Conservation (phyloP, 2,113 vertebrate genomes). For the Ascaphus truei region DNA sequence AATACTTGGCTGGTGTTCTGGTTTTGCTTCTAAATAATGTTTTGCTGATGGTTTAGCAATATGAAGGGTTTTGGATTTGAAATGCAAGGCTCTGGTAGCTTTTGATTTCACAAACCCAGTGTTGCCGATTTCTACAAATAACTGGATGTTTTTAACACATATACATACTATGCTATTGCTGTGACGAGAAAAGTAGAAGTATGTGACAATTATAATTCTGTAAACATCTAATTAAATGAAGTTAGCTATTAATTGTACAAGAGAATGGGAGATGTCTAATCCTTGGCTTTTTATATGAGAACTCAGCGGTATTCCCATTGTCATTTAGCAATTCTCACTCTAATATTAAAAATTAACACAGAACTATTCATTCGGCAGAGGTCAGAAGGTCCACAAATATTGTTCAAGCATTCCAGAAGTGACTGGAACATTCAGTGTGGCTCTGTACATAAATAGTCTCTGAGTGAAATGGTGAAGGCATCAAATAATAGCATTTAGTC, state of each 20-base stretch:
- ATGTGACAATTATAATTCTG: slow-evolving; percentile 17
- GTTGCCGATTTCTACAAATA: too few relatives aligned
- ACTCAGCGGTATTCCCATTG: slow-evolving; percentile 31
- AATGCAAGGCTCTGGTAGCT: too few relatives aligned
- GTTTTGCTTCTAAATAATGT: too few relatives aligned
- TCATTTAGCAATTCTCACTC: slow-evolving; percentile 42
- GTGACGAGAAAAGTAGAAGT: too few relatives aligned
- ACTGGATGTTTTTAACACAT: too few relatives aligned
- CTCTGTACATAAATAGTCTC: slow-evolving; percentile 39
- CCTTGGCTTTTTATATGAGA: slow-evolving; percentile 13
- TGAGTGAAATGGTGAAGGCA: slow-evolving; percentile 28
- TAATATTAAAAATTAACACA: slow-evolving; percentile 44
- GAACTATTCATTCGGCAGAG: slow-evolving; percentile 52
- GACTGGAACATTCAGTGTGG: slow-evolving; percentile 29
- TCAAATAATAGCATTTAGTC: slow-evolving; percentile 31
- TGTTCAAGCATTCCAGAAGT: slow-evolving; percentile 40
- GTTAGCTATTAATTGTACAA: slow-evolving; percentile 17
- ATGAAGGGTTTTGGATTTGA: too few relatives aligned
- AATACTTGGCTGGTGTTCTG: too few relatives aligned
- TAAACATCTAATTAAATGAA: slow-evolving; percentile 31
- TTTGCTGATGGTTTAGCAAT: too few relatives aligned
- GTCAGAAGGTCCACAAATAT: slow-evolving; percentile 45
- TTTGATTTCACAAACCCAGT: too few relatives aligned
- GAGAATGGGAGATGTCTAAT: slow-evolving; percentile 26
- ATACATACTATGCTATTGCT: too few relatives aligned